Percentiles rank a stretch among this genome's conserved stretches.
These are phyloP conservation scores for Calameuta filiformis DNA, from an alignment of 2,888 invertebrate genomes.

Conservation along the genomic window DNA sequence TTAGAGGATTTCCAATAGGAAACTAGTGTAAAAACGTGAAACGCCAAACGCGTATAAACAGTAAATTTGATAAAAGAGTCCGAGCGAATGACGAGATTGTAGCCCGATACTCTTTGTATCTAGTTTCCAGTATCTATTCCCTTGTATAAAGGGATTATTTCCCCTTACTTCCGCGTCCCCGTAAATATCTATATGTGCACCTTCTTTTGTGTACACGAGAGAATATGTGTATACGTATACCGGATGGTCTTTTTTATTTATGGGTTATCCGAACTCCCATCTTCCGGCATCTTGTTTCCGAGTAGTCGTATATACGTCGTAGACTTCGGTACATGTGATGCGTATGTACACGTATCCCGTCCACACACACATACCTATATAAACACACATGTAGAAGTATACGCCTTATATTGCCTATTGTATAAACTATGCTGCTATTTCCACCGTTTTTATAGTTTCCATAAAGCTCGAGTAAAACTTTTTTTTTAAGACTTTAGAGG, in stretches of 20 bases:
- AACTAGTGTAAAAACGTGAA: not conserved
- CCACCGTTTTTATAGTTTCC: slow-evolving; percentile 11
- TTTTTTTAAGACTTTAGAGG: not conserved
- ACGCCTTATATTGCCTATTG: slow-evolving; percentile 12
- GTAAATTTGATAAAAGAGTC: not conserved
- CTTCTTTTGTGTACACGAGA: not conserved
- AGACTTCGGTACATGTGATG: not conserved
- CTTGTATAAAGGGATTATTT: not conserved
- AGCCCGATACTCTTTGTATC: not conserved
- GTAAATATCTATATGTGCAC: not conserved
- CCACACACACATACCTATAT: not conserved
- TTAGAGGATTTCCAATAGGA: not conserved
- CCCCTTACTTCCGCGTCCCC: not conserved
- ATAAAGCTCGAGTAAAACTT: slow-evolving; percentile 12
- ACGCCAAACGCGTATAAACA: not conserved
- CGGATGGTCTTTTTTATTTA: slow-evolving; percentile 48
- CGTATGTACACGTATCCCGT: not conserved
- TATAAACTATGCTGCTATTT: slow-evolving; percentile 14
- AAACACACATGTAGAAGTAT: not conserved
- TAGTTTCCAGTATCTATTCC: not conserved
- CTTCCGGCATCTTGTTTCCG: slow-evolving; percentile 25
- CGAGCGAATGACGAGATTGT: not conserved
- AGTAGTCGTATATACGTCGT: slow-evolving; percentile 5
- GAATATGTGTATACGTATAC: slow-evolving; percentile 27
- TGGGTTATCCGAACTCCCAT: slow-evolving; percentile 34